These are phyloP conservation scores for Cryptotis parvus DNA, from an alignment of 2,113 vertebrate genomes.

Conservation along the genomic window DNA sequence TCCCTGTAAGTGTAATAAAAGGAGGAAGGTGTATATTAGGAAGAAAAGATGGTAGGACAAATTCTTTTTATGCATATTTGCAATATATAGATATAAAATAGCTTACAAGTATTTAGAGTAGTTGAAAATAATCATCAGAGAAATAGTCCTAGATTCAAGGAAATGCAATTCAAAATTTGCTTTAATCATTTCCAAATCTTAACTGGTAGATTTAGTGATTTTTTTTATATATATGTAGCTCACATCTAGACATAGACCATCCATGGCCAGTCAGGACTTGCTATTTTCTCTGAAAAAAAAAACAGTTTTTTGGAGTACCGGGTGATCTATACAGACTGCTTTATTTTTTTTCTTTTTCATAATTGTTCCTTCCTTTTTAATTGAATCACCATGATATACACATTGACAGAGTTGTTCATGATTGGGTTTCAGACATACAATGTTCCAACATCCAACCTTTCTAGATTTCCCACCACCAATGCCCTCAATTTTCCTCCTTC, in stretches of 20 bases:
- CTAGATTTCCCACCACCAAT: too few species aligned
- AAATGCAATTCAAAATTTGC: constrained; percentile 60
- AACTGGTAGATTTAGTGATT: constrained; percentile 20
- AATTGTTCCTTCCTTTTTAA: neutral
- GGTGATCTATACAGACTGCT: constrained; percentile 24
- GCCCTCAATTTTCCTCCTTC: too few species aligned
- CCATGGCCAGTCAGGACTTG: neutral
- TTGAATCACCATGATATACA: too few species aligned
- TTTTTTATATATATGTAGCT: neutral
- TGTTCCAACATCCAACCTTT: too few species aligned
- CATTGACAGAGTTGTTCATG: too few species aligned
- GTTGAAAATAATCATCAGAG: neutral
- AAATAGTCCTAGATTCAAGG: constrained; percentile 44
- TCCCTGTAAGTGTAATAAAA: neutral
- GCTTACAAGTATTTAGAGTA: constrained; percentile 25
- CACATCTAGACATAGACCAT: constrained; percentile 4
- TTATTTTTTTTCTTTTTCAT: neutral
- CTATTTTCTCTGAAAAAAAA: constrained; percentile 22
- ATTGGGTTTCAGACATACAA: too few species aligned
- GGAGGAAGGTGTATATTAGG: neutral
- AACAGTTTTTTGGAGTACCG: constrained; percentile 50
- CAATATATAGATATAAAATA: constrained; percentile 68
- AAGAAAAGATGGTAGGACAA: constrained; percentile 59
- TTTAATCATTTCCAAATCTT: constrained; percentile 33
- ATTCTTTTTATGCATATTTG: constrained; percentile 73